Percentiles rank a stretch among this genome's conserved stretches.
phyloP scores from a whole-genome alignment of 2,113 vertebrate genomes.

The Etia nguti region DNA sequence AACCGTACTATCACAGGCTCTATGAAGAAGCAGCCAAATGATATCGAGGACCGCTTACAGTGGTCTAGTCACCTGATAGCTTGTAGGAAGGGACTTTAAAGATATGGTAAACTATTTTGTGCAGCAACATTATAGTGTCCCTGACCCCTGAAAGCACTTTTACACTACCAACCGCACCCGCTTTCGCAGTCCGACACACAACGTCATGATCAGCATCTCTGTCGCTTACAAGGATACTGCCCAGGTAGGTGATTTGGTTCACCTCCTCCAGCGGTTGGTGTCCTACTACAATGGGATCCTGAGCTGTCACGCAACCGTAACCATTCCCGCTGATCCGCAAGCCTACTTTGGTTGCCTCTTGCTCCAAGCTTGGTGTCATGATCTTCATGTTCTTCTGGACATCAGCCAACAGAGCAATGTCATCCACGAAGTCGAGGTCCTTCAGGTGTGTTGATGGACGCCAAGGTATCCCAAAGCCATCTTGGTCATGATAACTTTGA shows the following conservation, averaged over 20 bases:
- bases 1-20: background rate
- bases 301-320: background rate
- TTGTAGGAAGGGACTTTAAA: background rate
- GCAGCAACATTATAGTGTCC: rapidly evolving
- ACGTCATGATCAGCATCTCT: background rate
- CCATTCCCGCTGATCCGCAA: background rate
- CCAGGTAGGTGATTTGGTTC: background rate
- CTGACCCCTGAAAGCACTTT: background rate
- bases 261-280: background rate
- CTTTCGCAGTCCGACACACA: background rate
- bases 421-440: background rate
- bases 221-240: background rate
- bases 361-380: background rate
- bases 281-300: background rate
- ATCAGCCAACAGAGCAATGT: rapidly evolving
- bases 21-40: background rate
- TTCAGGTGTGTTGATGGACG: rapidly evolving
- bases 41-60: rapidly evolving
- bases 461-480: background rate
- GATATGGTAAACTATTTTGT: background rate
- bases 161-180: background rate
- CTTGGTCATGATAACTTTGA: background rate
- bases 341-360: background rate
- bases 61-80: background rate
- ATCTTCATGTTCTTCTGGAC: background rate